Conservation (phyloP, 2,113 vertebrate genomes). For the Planiliza haematocheilus region DNA sequence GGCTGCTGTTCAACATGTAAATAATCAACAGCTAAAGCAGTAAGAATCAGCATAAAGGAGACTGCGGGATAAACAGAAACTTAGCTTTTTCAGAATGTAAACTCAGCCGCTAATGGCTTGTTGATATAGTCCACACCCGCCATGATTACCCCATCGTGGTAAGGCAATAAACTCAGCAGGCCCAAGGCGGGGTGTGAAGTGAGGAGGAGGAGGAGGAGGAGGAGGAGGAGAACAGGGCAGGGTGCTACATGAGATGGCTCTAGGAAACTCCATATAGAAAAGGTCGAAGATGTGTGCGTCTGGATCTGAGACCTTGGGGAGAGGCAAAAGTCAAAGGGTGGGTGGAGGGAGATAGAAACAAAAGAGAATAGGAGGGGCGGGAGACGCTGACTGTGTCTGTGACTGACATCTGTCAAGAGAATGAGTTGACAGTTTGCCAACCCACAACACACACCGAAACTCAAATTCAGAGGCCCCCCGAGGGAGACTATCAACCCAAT, state of each 20-base stretch:
- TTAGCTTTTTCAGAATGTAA: slow-evolving; percentile 36
- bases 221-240: slow-evolving; percentile 44
- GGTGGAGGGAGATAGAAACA: slow-evolving; percentile 3
- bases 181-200: slow-evolving; percentile 54
- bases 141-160: slow-evolving; percentile 46
- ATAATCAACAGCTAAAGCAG: slow-evolving; percentile 50
- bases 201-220: slow-evolving; percentile 4
- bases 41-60: slow-evolving; percentile 26
- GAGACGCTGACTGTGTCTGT: slow-evolving; percentile 34
- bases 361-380: slow-evolving; percentile 27
- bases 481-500: slow-evolving; percentile 26
- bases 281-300: slow-evolving; percentile 55
- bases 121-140: slow-evolving; percentile 65
- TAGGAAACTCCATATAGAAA: slow-evolving; percentile 60
- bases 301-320: slow-evolving; percentile 19
- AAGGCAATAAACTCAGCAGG: slow-evolving; percentile 61
- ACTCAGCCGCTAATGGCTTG: slow-evolving; percentile 42
- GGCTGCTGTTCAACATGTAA: slow-evolving; percentile 48
- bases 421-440: slow-evolving; percentile 59
- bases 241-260: slow-evolving; percentile 43
- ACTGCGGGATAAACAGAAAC: slow-evolving; percentile 41
- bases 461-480: slow-evolving; percentile 34
- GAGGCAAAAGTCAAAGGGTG: slow-evolving; percentile 27
- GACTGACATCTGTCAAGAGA: slow-evolving; percentile 78
- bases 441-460: slow-evolving; percentile 30